Percentiles rank a stretch among this genome's conserved stretches.
phyloP scores from a whole-genome alignment of 2,797 vertebrate genomes.

The Calcarius lapponicus region DNA sequence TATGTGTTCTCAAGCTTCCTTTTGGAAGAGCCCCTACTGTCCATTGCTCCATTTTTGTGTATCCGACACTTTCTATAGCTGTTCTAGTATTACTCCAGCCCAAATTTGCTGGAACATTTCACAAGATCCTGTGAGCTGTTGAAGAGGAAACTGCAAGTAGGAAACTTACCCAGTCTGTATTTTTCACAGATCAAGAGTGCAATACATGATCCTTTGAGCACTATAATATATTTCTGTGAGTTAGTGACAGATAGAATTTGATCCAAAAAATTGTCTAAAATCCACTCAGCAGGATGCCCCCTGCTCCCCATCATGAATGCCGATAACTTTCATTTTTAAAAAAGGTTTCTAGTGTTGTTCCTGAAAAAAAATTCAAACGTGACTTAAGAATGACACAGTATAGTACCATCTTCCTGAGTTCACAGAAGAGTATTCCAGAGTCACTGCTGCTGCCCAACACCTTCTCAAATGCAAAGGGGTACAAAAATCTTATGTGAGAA shows the following conservation, averaged over 20 bases:
- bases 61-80: not conserved
- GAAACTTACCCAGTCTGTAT: not conserved
- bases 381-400: not conserved
- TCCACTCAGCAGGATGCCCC: not conserved
- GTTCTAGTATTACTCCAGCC: not conserved
- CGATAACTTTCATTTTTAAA: not conserved
- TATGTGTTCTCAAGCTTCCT: not conserved
- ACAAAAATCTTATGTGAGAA: conserved; percentile 10
- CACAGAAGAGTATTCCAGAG: not conserved
- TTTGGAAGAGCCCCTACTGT: not conserved
- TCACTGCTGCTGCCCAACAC: not conserved
- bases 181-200: not conserved
- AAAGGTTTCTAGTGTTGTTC: not conserved
- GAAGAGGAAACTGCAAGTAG: not conserved
- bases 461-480: not conserved
- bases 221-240: not conserved
- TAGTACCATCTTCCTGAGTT: not conserved
- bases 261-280: not conserved
- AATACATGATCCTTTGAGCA: not conserved
- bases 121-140: not conserved
- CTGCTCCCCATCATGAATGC: fast-evolving
- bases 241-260: not conserved
- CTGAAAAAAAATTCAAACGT: not conserved
- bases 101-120: not conserved
- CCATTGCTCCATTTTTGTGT: not conserved